phyloP scores from a whole-genome alignment of 64 coral and sea anemone genomes.

The Dendronephthya gigantea region DNA sequence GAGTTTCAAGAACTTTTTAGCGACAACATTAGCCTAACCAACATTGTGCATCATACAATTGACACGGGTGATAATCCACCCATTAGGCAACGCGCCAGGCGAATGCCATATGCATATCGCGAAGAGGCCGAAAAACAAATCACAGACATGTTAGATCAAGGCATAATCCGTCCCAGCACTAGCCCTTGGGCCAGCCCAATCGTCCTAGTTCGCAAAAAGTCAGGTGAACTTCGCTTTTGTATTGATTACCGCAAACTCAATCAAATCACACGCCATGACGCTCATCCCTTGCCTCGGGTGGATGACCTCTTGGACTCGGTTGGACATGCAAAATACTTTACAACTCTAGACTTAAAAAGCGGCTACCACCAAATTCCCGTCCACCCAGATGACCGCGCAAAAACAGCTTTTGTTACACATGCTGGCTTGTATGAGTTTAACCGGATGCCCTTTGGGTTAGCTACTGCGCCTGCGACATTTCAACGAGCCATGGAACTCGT shows the following conservation, averaged over 20 bases:
- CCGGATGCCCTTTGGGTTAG: slow-evolving; percentile 6
- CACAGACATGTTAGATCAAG: slow-evolving; percentile 11
- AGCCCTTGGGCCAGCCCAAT: slow-evolving; percentile 29
- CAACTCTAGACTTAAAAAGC: no score
- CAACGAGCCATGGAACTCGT: slow-evolving; percentile 9
- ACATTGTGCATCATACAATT: no score
- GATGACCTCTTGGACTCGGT: neutral
- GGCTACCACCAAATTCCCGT: neutral
- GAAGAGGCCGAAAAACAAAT: slow-evolving; percentile 22
- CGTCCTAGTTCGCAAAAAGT: slow-evolving; percentile 22
- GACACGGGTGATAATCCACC: neutral
- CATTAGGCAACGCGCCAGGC: neutral
- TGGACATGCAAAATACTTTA: neutral
- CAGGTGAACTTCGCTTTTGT: slow-evolving; percentile 22
- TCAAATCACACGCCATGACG: neutral
- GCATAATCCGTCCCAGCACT: slow-evolving; percentile 16
- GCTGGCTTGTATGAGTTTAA: slow-evolving; percentile 23
- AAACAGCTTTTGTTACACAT: slow-evolving; percentile 21
- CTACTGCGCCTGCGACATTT: neutral
- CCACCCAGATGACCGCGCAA: neutral
- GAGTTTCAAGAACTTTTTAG: neutral
- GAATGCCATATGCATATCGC: slow-evolving; percentile 11
- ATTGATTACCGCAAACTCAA: slow-evolving; percentile 20
- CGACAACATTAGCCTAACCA: neutral
- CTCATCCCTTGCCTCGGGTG: slow-evolving; percentile 24